Evolutionary conservation across 2,888 invertebrate genomes (phyloP), one percentile per base, ranked within the genome.

Genomic region (Drosophila robusta): DNA sequence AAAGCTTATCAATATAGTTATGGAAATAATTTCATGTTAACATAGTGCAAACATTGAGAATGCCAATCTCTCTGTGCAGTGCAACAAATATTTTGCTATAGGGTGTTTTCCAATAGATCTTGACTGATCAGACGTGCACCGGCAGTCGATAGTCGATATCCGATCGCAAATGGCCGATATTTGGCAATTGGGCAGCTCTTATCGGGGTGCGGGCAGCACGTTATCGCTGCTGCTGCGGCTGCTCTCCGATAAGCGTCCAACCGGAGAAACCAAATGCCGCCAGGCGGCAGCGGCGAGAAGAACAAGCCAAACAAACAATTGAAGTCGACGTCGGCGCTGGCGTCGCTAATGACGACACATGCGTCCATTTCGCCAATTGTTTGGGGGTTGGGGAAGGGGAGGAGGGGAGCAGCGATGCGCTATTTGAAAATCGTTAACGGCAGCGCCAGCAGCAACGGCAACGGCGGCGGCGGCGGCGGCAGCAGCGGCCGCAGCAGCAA

Each of bases 361-460:
- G 41, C 76, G 73, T 62, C 57, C 67, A 67, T 38, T 63, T 68
- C 32, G 54, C 63, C 51, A 67, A 58, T 29, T 24, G 63, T 4
- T 42, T 42, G 14, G 16, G 54, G 12, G n/a, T n/a, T n/a, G n/a
- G 41, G 51, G 5, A 22, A 2, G 9, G 0, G 9, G 34, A 4
- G 8, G 4, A 4, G 14, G 9, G 24, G 38, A 6, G 32, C 6
- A 1, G 50, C 32, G 51, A 41, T 54, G 56, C 56, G 47, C 51
- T 81, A 81, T 78, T 85, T 77, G 75, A 75, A 84, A 82, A 87
- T 80, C 81, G 81, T 82, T 87, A 82, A 81, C 82, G 70, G 67
- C 75, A 64, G 46, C 51, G 14, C 22, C 55, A 67, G 64, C 50
- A 62, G 51, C 42, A 22, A 57, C 65, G 50, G 34, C 26, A 39